These are phyloP conservation scores for Coreius guichenoti DNA, from an alignment of 2,797 vertebrate species.

Conservation along the genomic window DNA sequence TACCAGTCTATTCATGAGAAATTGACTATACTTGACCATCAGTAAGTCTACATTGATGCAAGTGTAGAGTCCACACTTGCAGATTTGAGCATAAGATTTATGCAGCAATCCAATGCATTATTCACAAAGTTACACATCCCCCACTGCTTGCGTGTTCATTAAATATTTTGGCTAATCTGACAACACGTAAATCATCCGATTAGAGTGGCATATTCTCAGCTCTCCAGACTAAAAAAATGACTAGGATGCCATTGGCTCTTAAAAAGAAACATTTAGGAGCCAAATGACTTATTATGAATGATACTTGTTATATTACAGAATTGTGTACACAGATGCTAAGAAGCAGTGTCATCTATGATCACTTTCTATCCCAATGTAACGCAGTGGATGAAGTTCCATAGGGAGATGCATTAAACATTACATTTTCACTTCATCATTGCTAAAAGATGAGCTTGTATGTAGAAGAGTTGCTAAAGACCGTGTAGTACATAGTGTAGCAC, in stretches of 20 bases:
- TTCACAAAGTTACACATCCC: conserved; percentile 6
- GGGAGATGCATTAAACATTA: neutral
- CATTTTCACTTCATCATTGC: neutral
- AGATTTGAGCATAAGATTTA: neutral
- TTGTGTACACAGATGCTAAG: neutral
- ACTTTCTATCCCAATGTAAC: neutral
- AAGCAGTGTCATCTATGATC: neutral
- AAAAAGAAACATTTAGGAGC: neutral
- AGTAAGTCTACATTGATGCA: neutral
- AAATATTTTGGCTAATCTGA: conserved; percentile 2
- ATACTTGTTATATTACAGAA: neutral
- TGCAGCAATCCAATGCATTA: neutral
- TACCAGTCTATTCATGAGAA: neutral
- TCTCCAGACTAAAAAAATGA: neutral
- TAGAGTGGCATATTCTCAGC: neutral
- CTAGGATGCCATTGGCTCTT: neutral
- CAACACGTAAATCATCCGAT: neutral
- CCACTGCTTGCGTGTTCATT: neutral
- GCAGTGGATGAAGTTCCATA: neutral
- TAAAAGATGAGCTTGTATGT: neutral
- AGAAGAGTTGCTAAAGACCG: neutral
- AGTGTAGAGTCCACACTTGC: neutral
- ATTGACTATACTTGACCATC: neutral
- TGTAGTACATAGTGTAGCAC: neutral
- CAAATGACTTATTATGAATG: neutral